Percentiles rank a stretch among this genome's conserved stretches.
These are phyloP conservation scores for Eilema sororculum DNA, from an alignment of 2,888 invertebrate species.

Conservation along the genomic window DNA sequence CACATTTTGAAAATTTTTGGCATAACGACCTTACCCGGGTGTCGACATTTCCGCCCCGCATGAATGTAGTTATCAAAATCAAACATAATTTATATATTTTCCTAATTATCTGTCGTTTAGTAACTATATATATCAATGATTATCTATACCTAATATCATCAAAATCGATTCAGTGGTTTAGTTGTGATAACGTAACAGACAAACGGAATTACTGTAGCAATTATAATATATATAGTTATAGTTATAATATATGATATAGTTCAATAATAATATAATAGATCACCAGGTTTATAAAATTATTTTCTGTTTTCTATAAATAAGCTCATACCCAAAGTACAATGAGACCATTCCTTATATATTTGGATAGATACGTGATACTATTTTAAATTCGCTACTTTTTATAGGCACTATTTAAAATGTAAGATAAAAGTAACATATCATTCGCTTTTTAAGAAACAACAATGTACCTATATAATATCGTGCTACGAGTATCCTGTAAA, in stretches of 20 bases:
- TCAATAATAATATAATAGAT: not conserved
- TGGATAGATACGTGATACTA: slow-evolving; percentile 70
- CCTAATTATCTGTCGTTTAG: no score
- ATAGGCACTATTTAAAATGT: slow-evolving; percentile 68
- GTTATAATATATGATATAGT: not conserved
- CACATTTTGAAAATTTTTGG: no score
- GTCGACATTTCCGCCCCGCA: not conserved
- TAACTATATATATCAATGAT: no score
- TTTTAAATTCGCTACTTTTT: slow-evolving; percentile 67
- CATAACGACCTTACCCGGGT: not conserved
- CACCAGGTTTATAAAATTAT: not conserved
- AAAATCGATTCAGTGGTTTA: no score
- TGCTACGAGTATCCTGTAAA: slow-evolving; percentile 68
- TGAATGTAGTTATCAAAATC: no score
- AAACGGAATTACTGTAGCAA: no score
- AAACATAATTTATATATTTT: no score
- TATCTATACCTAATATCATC: no score
- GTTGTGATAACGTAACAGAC: no score
- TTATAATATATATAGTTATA: no score
- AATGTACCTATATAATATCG: slow-evolving; percentile 62
- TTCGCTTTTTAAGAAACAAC: slow-evolving; percentile 84
- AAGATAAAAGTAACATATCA: slow-evolving; percentile 84
- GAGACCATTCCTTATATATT: slow-evolving; percentile 62
- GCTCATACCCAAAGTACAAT: slow-evolving; percentile 40
- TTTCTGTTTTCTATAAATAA: slow-evolving; percentile 30